Percentiles rank a stretch among this genome's conserved stretches.
Conservation (phyloP, 2,113 vertebrate genomes). For the Rhinoderma darwinii region DNA sequence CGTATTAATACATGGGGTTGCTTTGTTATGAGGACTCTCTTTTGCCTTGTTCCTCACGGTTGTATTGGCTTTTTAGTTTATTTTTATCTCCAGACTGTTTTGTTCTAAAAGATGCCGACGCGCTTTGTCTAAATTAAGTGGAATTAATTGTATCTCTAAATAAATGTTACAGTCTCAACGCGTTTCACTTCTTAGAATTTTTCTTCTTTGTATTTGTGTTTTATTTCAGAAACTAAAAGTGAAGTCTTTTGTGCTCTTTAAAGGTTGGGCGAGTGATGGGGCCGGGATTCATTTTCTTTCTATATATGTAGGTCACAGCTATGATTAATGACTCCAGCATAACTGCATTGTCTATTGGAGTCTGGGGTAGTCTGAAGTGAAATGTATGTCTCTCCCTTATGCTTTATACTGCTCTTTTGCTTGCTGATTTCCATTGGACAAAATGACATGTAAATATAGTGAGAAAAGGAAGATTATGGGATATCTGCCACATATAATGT, state of each 20-base stretch:
- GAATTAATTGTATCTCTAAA: not conserved
- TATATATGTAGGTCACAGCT: too few relatives aligned
- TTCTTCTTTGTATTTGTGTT: not conserved
- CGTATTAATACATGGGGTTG: not conserved
- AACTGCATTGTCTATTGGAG: too few relatives aligned
- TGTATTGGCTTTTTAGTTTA: not conserved
- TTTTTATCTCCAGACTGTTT: slow-evolving; percentile 11
- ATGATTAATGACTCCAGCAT: too few relatives aligned
- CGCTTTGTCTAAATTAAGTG: not conserved
- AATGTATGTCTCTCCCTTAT: too few relatives aligned
- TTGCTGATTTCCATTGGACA: too few relatives aligned
- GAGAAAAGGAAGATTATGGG: too few relatives aligned
- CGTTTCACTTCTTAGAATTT: not conserved
- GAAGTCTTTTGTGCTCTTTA: not conserved
- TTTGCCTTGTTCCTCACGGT: not conserved
- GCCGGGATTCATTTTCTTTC: too few relatives aligned
- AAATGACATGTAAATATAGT: too few relatives aligned
- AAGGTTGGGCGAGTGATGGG: too few relatives aligned
- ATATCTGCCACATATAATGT: too few relatives aligned
- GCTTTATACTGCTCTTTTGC: too few relatives aligned
- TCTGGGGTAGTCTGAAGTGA: too few relatives aligned
- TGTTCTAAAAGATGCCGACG: not conserved
- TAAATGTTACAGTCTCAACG: not conserved
- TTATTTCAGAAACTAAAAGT: not conserved
- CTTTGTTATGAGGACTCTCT: not conserved